Base-by-base conservation (phyloP, 2,113 vertebrate species). In the mouse (Mus musculus) region DNA sequence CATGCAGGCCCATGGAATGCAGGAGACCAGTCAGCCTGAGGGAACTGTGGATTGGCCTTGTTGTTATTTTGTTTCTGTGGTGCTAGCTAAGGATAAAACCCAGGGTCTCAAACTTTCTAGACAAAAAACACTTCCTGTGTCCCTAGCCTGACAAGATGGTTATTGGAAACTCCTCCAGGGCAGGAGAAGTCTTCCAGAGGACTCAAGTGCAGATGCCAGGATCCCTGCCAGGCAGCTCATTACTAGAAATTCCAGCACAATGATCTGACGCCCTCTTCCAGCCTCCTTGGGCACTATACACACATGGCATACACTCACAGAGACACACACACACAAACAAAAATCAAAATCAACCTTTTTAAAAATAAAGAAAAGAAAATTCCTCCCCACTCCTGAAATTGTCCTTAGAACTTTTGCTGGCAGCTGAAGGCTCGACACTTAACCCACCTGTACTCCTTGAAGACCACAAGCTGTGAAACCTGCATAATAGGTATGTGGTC, bases 401-500 rank as follows among this genome's bases (percentile, higher is more conserved):
- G 46, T 67, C 90, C 12, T 33, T 65, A 84, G 87, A 65, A 14
- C 28, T 59, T 69, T 26, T 69, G 42, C 49, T 0, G 20, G 33
- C 3, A 7, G 42, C 36, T 1, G 12, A 33, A 92, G 78, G 67
- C 65, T 33, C 4, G 13, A 52, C 0, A 10, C 24, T 88, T 49
- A 33, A 22, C 59, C 30, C 3, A 17, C 1, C 8, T 3, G 28
- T 4, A 10, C 13, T 36, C n/a, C 20, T 49, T 7, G 75, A 14
- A 42, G 42, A 7, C 30, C 54, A 16, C 28, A 46, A 5, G 30
- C 7, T 1, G 0, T 54, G n/a, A 36, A 36, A 33, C 56, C 3
- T 16, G 10, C 0, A 1, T 46, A 33, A 13, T 1, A n/a, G 7
- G 2, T 20, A 0, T 0, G 30, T 30, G 46, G 16, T 39, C 1